Evolutionary conservation across 2,888 invertebrate species (phyloP), one percentile per base, ranked within the genome.

Genomic region (Synergus itoensis): DNA sequence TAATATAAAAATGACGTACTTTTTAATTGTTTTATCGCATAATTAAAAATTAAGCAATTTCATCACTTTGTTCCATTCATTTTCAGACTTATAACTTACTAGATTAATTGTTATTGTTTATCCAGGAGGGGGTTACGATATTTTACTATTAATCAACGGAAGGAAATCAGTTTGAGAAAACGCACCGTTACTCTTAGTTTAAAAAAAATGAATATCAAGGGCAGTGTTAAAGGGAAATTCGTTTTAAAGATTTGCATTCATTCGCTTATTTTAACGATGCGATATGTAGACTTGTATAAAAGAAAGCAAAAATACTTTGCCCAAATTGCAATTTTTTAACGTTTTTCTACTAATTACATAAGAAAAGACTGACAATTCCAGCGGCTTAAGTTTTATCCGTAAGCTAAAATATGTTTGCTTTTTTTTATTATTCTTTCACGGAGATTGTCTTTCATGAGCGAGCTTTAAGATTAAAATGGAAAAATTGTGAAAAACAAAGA

Each of bases 281-380:
- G 45, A 43, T 40, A 45, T 67, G 21, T 45, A 69, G 9, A 69
- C 45, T 69, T 73, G 53, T 73, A 53, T 45, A 36, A 48, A 69
- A 48, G 16, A 48, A 21, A 43, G 43, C 18, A 12, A 67, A 43
- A 12, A 45, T 45, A 21, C 7, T 73, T 73, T 73, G n/a, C 16
- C 53, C 53, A 1, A 53, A 53, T 36, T 1, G 53, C 40, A 73
- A 57, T 57, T 73, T 73, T 36, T 69, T 28, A 36, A 69, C 16
- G 45, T 21, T 69, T 69, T 69, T 69, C 69, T 36, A 69, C 28
- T 69, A 48, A 69, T 45, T 53, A 53, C 3, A 57, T 40, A 69
- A 28, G 36, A 57, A 45, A 73, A 73, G 73, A 73, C 73, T 73
- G 73, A 73, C 73, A 18, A 73, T 73, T 73, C 69, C 48, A 69